These are phyloP conservation scores for Mastomys coucha DNA, from an alignment of 2,113 vertebrate species.

Conservation along the genomic window DNA sequence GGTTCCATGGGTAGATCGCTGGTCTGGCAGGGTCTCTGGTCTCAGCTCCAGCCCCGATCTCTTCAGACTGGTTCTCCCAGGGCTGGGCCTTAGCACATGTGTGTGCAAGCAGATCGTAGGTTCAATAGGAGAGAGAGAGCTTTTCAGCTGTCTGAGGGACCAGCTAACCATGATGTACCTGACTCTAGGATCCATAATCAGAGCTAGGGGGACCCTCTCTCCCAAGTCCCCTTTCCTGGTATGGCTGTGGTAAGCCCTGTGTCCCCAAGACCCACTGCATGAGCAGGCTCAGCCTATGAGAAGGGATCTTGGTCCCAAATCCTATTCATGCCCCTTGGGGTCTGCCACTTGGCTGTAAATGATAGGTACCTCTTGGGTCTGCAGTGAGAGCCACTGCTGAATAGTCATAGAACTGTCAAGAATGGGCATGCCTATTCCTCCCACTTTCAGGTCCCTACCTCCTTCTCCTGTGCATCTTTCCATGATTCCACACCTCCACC, in stretches of 20 bases:
- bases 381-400: too few species aligned
- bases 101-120: rapidly evolving
- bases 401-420: neutral
- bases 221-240: neutral
- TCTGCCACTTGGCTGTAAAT: neutral
- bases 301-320: too few species aligned
- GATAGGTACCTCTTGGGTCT: neutral
- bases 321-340: neutral
- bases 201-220: neutral
- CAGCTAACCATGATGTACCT: too few species aligned
- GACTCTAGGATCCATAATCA: neutral
- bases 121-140: rapidly evolving
- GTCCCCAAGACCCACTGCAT: too few species aligned
- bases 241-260: rapidly evolving
- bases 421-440: neutral
- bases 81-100: neutral
- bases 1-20: neutral
- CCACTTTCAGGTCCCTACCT: rapidly evolving
- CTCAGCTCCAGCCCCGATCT: too few species aligned
- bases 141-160: neutral
- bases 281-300: neutral
- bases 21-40: neutral
- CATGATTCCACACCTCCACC: neutral
- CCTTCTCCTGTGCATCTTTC: neutral
- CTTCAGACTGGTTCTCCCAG: too few species aligned